Base-by-base conservation (phyloP, 2,888 invertebrate species). In the Ophioninae sp. region DNA sequence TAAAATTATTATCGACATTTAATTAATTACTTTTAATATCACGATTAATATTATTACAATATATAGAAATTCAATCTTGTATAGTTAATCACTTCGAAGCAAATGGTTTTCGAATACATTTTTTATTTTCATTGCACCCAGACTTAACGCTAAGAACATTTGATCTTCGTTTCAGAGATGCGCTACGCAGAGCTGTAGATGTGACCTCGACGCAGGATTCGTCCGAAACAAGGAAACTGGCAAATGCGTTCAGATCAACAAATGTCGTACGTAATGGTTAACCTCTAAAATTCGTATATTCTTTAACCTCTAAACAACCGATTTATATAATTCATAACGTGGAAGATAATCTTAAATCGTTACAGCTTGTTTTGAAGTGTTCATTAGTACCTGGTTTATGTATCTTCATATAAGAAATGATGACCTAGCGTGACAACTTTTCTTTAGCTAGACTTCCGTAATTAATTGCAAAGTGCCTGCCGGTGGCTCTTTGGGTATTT, bases 401-500 rank as follows among this genome's bases (percentile, higher is more conserved):
- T 30, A 23, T 13, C 17, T 62, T 30, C 62, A 23, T 62, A 23
- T 44, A 13, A 44, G 13, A 50, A 50, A 50, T 10, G 0, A 20
- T 21, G 59, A 59, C 20, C 17, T 20, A 6, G 17, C 30, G 30
- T 30, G 64, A 64, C 21, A 37, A 21, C 0, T 62, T 23, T 23
- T 44, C n/a, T 44, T 44, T 64, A 64, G 39, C 30, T 0, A 23
- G 21, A 10, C 5, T 41, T 56, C n/a, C 68, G 39, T 41, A 73
- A 13, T 39, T 74, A 44, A 75, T 75, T 50, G 67, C 44, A 23
- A 70, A 69, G 59, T 13, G 13, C 10, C 21, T 39, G 50, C 59
- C 21, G 64, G 44, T 70, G 23, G 56, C 64, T 64, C 70, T 39
- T 23, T 8, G 70, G 75, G 75, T 44, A 75, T 70, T 50, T 74